These are phyloP conservation scores for Philantomba maxwellii DNA, from an alignment of 2,113 vertebrate genomes.

Conservation along the genomic window DNA sequence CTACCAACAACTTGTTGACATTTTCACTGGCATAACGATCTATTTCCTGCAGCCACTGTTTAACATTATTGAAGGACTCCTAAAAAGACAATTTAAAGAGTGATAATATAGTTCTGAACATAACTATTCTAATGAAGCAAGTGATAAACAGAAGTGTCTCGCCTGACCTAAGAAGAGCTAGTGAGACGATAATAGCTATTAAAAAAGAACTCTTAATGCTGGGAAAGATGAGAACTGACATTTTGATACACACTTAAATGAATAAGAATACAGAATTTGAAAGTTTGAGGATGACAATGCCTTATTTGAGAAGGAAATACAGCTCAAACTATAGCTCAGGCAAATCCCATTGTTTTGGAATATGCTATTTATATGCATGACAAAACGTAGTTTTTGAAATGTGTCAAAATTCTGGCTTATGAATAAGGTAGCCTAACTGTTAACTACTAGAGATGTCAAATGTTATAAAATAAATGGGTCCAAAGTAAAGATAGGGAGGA, in stretches of 20 bases:
- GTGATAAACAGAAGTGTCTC: not conserved
- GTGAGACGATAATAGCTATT: not conserved
- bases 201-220: not conserved
- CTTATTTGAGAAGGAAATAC: not conserved
- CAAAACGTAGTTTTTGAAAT: constrained; percentile 21
- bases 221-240: not conserved
- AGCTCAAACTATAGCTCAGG: not conserved
- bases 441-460: not conserved
- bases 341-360: not conserved
- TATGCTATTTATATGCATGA: not conserved
- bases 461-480: not conserved
- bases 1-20: constrained; percentile 98
- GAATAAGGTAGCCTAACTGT: not conserved
- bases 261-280: not conserved
- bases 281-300: not conserved
- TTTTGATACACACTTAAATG: not conserved
- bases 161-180: not conserved
- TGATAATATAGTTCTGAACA: not conserved
- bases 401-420: not conserved
- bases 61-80: constrained; percentile 99
- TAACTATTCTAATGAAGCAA: not conserved
- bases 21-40: constrained; percentile 98
- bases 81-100: constrained; percentile 68
- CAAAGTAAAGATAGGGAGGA: not conserved
- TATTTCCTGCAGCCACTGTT: constrained; percentile 99